Conservation (phyloP, 2,888 invertebrate species). For the Neoascia interrupta region DNA sequence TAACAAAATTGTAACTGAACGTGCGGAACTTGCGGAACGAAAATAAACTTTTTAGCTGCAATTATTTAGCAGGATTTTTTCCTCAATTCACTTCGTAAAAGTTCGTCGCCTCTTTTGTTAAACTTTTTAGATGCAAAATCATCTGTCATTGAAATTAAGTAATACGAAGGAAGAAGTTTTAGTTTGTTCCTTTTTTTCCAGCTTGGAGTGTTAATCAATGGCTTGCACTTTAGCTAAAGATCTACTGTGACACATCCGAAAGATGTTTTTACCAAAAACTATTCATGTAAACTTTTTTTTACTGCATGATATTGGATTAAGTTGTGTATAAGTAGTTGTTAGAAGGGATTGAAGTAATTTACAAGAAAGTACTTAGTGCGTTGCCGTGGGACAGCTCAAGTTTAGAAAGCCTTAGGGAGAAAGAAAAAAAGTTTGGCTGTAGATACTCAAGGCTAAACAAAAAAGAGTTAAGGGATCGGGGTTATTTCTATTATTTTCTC, state of each 20-base stretch:
- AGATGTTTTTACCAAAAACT: too few relatives aligned
- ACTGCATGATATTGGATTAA: too few relatives aligned
- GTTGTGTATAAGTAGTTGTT: too few relatives aligned
- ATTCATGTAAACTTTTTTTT: too few relatives aligned
- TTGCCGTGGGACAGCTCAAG: too few relatives aligned
- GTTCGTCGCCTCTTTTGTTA: conserved; percentile 9
- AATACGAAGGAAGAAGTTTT: conserved; percentile 27
- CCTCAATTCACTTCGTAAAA: conserved; percentile 3
- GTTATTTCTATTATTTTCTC: too few relatives aligned
- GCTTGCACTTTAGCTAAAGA: conserved; percentile 36
- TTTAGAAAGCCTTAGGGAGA: too few relatives aligned
- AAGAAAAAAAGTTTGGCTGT: too few relatives aligned
- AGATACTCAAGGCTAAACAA: too few relatives aligned
- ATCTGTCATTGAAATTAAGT: conserved; percentile 60
- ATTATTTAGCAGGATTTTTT: conserved; percentile 46
- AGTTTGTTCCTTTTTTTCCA: conserved; percentile 28
- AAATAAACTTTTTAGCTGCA: conserved; percentile 57
- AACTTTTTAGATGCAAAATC: conserved; percentile 50
- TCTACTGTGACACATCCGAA: conserved; percentile 23
- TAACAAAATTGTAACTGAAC: conserved; percentile 45
- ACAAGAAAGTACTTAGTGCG: too few relatives aligned
- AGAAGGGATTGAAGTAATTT: too few relatives aligned
- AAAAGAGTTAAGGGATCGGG: too few relatives aligned
- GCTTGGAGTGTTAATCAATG: conserved; percentile 9
- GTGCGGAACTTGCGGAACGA: conserved; percentile 35